phyloP scores from a whole-genome alignment of 2,888 invertebrate species.

The Platycnemis pennipes region DNA sequence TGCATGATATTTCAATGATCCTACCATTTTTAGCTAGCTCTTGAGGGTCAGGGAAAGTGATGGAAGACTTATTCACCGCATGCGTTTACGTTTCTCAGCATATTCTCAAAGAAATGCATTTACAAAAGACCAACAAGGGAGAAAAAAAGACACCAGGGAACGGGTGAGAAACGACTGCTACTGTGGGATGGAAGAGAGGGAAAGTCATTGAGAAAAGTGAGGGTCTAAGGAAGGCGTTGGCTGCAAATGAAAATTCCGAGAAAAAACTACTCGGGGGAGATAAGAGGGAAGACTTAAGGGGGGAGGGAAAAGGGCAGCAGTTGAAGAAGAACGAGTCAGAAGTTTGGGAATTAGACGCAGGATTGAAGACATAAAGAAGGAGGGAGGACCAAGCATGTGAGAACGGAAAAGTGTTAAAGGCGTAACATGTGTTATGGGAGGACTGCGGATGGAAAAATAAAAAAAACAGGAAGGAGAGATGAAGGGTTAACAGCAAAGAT shows the following conservation, averaged over 20 bases:
- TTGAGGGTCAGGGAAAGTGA: too few relatives aligned
- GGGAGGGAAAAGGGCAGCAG: not conserved
- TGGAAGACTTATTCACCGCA: too few relatives aligned
- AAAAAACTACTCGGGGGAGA: not conserved
- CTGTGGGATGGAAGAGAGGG: not conserved
- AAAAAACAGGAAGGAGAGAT: not conserved
- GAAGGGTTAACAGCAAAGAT: not conserved
- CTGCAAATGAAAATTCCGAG: not conserved
- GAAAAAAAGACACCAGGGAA: too few relatives aligned
- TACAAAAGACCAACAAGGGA: too few relatives aligned
- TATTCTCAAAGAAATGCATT: too few relatives aligned
- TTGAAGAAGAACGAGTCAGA: not conserved
- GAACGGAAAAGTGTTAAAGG: not conserved
- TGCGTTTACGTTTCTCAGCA: too few relatives aligned
- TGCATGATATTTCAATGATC: too few relatives aligned
- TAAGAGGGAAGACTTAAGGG: not conserved
- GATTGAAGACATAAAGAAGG: not conserved
- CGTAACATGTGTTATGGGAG: slow-evolving; percentile 8
- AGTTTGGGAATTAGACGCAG: slow-evolving; percentile 33
- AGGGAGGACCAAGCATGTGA: not conserved
- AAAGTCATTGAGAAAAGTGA: not conserved
- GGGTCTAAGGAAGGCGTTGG: not conserved
- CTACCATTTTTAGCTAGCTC: too few relatives aligned
- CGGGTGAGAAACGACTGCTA: too few relatives aligned
- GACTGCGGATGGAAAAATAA: not conserved